phyloP scores from a whole-genome alignment of 2,888 invertebrate species.

The Sarcophaga variegata region DNA sequence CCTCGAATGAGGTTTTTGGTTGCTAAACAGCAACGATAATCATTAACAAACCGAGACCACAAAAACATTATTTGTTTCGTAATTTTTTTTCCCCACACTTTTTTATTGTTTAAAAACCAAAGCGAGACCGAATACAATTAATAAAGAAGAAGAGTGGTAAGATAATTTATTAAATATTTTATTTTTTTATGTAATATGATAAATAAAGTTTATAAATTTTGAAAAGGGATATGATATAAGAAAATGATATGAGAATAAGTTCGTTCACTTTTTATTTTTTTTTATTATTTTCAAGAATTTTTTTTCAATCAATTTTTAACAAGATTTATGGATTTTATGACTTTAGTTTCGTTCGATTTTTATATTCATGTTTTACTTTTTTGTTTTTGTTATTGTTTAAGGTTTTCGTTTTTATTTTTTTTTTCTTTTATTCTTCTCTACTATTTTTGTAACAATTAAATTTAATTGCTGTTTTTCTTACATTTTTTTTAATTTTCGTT shows the following conservation, averaged over 20 bases:
- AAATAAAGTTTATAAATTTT: no score
- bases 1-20: not conserved
- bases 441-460: not conserved
- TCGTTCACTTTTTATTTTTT: not conserved
- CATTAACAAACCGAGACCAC: not conserved
- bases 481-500: not conserved
- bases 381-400: no score
- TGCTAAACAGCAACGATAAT: not conserved
- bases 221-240: no score
- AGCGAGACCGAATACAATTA: slow-evolving; percentile 1
- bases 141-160: not conserved
- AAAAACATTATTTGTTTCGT: not conserved
- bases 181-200: no score
- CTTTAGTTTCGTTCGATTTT: not conserved
- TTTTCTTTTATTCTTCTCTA: not conserved
- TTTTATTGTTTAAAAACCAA: not conserved
- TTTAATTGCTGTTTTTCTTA: slow-evolving; percentile 40
- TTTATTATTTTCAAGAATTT: not conserved
- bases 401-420: not conserved
- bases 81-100: not conserved
- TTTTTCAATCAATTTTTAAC: not conserved
- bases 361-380: not conserved
- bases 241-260: no score
- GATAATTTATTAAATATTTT: no score
- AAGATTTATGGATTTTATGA: not conserved